Percentiles rank a stretch among this genome's conserved stretches.
Conservation (phyloP, 1,140 invertebrate genomes). For the Saccostrea glomerata region DNA sequence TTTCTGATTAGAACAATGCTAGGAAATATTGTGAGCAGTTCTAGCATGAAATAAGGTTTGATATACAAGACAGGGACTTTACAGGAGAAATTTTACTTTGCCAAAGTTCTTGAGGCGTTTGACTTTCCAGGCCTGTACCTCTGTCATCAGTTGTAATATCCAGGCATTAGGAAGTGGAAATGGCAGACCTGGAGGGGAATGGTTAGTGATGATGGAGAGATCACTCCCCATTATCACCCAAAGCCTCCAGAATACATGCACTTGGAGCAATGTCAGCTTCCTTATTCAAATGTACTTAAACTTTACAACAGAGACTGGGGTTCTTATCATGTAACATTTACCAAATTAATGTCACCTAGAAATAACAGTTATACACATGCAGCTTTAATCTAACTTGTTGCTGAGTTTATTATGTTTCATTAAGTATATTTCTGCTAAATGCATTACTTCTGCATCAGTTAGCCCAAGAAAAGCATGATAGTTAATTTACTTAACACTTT, state of each 20-base stretch:
- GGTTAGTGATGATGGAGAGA: not conserved
- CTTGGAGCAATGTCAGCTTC: not conserved
- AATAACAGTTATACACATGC: not conserved
- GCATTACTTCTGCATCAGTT: not conserved
- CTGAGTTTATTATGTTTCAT: not conserved
- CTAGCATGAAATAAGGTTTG: not conserved
- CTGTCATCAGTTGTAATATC: conserved; percentile 18
- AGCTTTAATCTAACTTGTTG: not conserved
- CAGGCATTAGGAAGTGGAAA: conserved; percentile 4
- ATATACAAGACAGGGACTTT: not conserved
- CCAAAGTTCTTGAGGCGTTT: not conserved
- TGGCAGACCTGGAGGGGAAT: not conserved
- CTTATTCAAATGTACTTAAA: not conserved
- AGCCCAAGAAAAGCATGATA: no score
- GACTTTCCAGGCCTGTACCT: not conserved
- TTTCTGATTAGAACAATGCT: not conserved
- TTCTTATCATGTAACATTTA: not conserved
- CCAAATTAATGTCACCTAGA: not conserved
- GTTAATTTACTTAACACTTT: not conserved
- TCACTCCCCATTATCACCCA: conserved; percentile 6
- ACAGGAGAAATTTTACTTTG: not conserved
- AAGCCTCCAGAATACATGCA: not conserved
- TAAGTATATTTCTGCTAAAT: not conserved
- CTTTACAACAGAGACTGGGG: not conserved
- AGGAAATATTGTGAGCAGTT: not conserved